Base-by-base conservation (phyloP, 1,140 invertebrate genomes). In the Diabrotica virgifera region DNA sequence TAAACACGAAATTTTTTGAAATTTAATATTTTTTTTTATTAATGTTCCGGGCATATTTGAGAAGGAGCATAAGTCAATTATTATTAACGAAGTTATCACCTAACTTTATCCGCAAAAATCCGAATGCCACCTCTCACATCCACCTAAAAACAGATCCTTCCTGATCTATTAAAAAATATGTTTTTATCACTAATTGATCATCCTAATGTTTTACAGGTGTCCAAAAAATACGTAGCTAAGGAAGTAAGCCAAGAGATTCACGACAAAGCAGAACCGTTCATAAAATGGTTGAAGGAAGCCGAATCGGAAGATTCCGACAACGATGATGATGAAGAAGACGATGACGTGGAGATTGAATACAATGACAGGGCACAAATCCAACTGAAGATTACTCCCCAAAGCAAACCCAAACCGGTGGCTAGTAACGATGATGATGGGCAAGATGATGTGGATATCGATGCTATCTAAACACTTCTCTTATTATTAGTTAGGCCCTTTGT, bases 211-310 rank as follows among this genome's bases (percentile, higher is more conserved):
- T 46, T 46, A 46, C 12, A 75, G 72, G 72, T 89, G 8, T 91
- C 92, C 63, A 96, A 94, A 80, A 98, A 97, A 79, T 96, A 96
- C 80, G 95, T 97, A 6, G 85, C 88, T 6, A 95, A 95, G 76
- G 93, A 97, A 74, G 79, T 98, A 60, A 90, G 90, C 59, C 88
- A 92, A 64, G 94, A 98, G 75, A 97, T 99, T 78, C 93, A 96
- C 70, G 87, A 90, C 51, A 91, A 94, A 74, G 96, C 95, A 54
- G 86, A 90, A 74, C 95, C 94, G 50, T 97, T 99, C 80, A 86
- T 99, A 8, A 95, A 90, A 72, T 99, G 97, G 97, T 85, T 99
- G 52, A 88, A 94, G 78, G 94, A 99, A 81, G 97, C 97, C 62
- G 95, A 98, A 74, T 95, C 97, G 79, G 95, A 97, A 78, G 74